Evolutionary conservation across 2,797 vertebrate species (phyloP).

Genomic region (Neopelma chrysocephalum): DNA sequence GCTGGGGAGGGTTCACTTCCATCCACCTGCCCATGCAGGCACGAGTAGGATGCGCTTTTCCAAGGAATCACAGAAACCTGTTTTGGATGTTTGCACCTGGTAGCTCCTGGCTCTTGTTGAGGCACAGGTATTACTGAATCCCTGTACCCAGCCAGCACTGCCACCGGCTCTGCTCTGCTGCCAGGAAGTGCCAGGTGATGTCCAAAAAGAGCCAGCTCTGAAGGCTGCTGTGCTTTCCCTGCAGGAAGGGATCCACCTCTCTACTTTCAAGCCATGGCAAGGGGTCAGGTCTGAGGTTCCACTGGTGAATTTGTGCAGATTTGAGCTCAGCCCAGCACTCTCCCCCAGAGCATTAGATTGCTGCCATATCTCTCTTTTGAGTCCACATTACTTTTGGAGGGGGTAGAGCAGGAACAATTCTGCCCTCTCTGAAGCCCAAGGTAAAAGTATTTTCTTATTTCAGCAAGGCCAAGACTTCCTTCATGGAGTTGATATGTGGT

Average conservation of each 20-base stretch:
- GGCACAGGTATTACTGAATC: background rate
- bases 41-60: background rate
- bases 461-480: background rate
- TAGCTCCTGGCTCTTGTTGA: background rate
- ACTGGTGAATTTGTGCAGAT: background rate
- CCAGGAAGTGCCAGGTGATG: background rate
- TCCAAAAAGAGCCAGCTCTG: background rate
- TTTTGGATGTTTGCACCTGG: background rate
- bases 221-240: fast-evolving
- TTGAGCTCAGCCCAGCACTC: background rate
- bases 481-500: fast-evolving
- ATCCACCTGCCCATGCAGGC: background rate
- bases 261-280: background rate
- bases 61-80: background rate
- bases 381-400: background rate
- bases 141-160: background rate
- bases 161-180: background rate
- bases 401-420: background rate
- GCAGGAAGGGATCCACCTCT: background rate
- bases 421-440: background rate
- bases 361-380: background rate
- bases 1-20: background rate
- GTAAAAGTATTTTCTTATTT: background rate
- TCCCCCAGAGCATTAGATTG: background rate
- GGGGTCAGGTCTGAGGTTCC: background rate